phyloP scores from a whole-genome alignment of 2,888 invertebrate genomes.

The Oxytorus armatus region DNA sequence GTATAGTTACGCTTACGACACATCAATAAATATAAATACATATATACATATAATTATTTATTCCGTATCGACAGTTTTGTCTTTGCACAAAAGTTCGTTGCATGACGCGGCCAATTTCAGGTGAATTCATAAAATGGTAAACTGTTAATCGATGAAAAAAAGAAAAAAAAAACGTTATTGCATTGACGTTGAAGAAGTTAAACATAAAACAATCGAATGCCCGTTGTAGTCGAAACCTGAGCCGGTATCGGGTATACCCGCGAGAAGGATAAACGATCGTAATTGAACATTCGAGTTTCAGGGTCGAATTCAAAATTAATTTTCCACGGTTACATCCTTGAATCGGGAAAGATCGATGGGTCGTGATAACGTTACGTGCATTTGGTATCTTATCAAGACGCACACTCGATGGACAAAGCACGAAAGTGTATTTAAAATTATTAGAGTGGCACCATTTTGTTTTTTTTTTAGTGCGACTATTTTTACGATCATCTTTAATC shows the following conservation, averaged over 20 bases:
- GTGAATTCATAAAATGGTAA: slow-evolving; percentile 7
- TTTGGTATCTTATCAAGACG: too few relatives aligned
- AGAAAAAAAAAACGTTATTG: slow-evolving; percentile 10
- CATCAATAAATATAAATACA: slow-evolving; percentile 37
- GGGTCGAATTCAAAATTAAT: slow-evolving; percentile 12
- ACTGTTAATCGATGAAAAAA: slow-evolving; percentile 26
- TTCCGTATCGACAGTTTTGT: slow-evolving; percentile 20
- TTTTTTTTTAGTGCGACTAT: too few relatives aligned
- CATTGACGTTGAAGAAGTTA: slow-evolving; percentile 1
- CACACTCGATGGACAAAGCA: too few relatives aligned
- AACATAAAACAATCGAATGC: slow-evolving; percentile 17
- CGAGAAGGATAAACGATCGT: slow-evolving; percentile 10
- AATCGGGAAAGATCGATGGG: too few relatives aligned
- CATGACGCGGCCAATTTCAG: neutral
- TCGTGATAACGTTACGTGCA: too few relatives aligned
- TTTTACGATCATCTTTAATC: too few relatives aligned
- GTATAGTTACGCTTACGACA: slow-evolving; percentile 3
- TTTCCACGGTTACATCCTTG: too few relatives aligned
- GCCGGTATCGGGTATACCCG: neutral
- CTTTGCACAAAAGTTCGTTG: slow-evolving; percentile 7
- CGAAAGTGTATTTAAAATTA: too few relatives aligned
- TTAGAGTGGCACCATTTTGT: too few relatives aligned
- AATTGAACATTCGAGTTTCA: slow-evolving; percentile 19
- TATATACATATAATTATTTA: neutral
- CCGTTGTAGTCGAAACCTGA: slow-evolving; percentile 4